Evolutionary conservation across 2,797 vertebrate genomes (phyloP), one percentile per base, ranked within the genome.

Genomic region (Sylvilagus floridanus): DNA sequence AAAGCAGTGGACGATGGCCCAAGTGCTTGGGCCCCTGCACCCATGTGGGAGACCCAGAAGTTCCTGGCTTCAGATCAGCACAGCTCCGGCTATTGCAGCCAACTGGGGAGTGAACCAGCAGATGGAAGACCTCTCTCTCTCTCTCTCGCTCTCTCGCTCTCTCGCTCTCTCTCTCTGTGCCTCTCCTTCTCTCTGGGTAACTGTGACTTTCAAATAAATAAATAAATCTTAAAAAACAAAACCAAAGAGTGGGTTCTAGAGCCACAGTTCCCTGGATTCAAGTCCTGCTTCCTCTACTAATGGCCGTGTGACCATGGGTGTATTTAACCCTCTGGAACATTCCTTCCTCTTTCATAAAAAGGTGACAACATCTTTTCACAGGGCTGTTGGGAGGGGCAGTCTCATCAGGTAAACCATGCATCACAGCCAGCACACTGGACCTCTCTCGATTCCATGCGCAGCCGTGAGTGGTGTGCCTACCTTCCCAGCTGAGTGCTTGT

Each of bases 251-350:
- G 4, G 42, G n/a, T 78, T 75, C 14, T 26, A 11, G 21, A 82
- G 62, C 16, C 54, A 7, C 57, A 63, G 42, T 47, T 76, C 24
- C 54, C 26, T 73, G 32, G 1, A 2, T 72, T 88, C 86, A 32
- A 72, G 85, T 42, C n/a, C 73, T 52, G 24, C 19, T 22, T 91
- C 28, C 7, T 57, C 72, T 35, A 14, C 7, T 54, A 81, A 81
- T 10, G 12, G 47, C 28, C 14, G 7, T 0, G 4, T 0, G 3
- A 7, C 21, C 2, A 0, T 22, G 21, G 52, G 11, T 81, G 21
- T 22, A 68, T 4, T 79, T 30, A 66, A 35, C 0, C 6, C 5
- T n/a, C 28, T 37, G 21, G 66, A 22, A 30, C 13, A 63, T 66
- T 63, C 28, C 35, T 32, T 54, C 52, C 2, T 13, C 22, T 21